Conservation (phyloP, 2,888 invertebrate genomes). For the Epirrhoe alternata region DNA sequence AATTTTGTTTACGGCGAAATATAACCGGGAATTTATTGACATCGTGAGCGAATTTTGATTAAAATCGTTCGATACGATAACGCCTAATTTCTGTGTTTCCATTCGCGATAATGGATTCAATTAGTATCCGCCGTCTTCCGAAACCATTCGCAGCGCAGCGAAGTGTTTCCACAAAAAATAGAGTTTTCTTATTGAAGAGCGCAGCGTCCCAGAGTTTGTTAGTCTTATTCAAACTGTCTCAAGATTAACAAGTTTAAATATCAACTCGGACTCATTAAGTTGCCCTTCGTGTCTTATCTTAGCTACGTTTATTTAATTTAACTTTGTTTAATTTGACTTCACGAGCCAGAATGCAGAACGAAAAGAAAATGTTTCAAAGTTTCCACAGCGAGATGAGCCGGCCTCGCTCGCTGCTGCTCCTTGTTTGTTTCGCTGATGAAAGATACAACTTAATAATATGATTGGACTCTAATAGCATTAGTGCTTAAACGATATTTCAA, state of each 20-base stretch:
- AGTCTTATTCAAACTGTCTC: conserved; percentile 33
- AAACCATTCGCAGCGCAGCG: conserved; percentile 4
- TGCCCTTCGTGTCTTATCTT: conserved; percentile 43
- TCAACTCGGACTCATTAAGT: conserved; percentile 40
- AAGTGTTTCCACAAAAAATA: conserved; percentile 13
- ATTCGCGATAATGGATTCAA: conserved; percentile 33
- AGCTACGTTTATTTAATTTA: conserved; percentile 42
- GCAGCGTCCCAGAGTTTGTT: conserved; percentile 11
- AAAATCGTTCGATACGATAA: conserved; percentile 42
- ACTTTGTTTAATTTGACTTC: conserved; percentile 37
- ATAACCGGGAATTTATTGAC: conserved; percentile 41
- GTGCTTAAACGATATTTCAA: neutral
- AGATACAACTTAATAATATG: neutral
- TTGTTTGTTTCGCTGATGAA: neutral
- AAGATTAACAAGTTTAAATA: conserved; percentile 42
- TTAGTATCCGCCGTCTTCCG: conserved; percentile 19
- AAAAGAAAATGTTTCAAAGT: conserved; percentile 36
- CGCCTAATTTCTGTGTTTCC: conserved; percentile 43
- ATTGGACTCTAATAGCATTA: neutral
- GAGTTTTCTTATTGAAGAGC: conserved; percentile 22
- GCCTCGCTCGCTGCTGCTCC: neutral
- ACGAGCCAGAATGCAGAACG: conserved; percentile 31
- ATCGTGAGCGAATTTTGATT: conserved; percentile 41
- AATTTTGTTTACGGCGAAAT: conserved; percentile 40
- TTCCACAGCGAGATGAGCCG: conserved; percentile 4